phyloP scores from a whole-genome alignment of 1,140 invertebrate species.

The Agrilus planipennis region DNA sequence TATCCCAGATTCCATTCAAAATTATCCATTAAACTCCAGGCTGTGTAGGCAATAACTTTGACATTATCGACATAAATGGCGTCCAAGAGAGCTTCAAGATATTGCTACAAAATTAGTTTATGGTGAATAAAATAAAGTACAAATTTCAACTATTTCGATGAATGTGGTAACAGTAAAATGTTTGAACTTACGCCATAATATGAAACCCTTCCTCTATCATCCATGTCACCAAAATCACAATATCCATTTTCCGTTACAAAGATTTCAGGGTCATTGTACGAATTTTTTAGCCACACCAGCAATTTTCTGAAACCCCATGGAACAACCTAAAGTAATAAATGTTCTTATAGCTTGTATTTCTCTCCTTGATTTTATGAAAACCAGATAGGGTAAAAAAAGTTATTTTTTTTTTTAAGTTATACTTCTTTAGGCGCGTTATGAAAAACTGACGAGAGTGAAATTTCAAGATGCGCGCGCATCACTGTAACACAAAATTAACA shows the following conservation, averaged over 20 bases:
- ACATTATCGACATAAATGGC: constrained; percentile 49
- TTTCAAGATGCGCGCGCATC: too few species aligned
- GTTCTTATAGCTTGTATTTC: neutral
- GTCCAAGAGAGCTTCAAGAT: constrained; percentile 49
- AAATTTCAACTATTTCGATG: neutral
- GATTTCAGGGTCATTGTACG: constrained; percentile 49
- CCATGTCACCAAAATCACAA: constrained; percentile 28
- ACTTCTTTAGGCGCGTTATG: too few species aligned
- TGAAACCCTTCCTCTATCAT: constrained; percentile 12
- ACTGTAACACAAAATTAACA: too few species aligned
- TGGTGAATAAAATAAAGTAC: too few species aligned
- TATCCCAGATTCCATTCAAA: constrained; percentile 62
- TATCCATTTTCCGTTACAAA: constrained; percentile 62
- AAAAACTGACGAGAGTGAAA: too few species aligned
- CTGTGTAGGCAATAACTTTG: constrained; percentile 51
- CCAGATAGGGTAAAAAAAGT: constrained; percentile 1
- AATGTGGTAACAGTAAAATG: constrained; percentile 1
- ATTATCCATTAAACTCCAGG: constrained; percentile 68
- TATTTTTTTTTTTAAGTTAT: too few species aligned
- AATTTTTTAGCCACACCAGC: constrained; percentile 47
- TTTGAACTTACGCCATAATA: constrained; percentile 13
- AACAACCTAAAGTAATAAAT: constrained; percentile 2
- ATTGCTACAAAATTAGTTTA: constrained; percentile 32
- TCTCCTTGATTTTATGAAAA: neutral
- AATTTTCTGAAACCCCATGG: constrained; percentile 37